phyloP scores from a whole-genome alignment of 2,113 vertebrate genomes.

The Pampusana beccarii region DNA sequence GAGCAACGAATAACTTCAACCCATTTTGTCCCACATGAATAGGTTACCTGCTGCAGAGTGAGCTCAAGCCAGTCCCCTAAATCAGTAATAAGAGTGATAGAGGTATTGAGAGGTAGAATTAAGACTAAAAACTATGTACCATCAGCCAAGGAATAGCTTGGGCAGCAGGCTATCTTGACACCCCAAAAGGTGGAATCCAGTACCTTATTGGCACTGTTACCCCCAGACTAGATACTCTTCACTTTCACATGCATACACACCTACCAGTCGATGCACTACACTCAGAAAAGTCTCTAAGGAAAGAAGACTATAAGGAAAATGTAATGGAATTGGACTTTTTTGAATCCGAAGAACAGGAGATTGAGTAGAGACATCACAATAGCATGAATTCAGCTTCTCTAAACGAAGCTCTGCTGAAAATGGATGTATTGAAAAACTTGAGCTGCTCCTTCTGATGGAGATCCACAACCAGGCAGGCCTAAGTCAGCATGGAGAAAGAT shows the following conservation, averaged over 20 bases:
- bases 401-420: neutral
- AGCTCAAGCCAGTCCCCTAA: neutral
- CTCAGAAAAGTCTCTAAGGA: neutral
- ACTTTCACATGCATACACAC: neutral
- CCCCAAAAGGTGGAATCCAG: neutral
- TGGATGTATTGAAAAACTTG: neutral
- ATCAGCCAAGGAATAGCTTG: neutral
- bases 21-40: conserved; percentile 13
- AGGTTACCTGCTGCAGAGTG: conserved; percentile 13
- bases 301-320: neutral
- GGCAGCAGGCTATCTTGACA: neutral
- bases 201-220: neutral
- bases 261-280: neutral
- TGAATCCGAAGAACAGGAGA: neutral
- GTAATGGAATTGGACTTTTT: neutral
- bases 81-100: neutral
- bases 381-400: neutral
- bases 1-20: neutral
- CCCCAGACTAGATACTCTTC: neutral
- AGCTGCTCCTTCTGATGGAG: neutral
- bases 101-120: neutral
- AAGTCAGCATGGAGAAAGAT: neutral
- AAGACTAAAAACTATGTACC: neutral
- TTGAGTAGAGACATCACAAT: neutral
- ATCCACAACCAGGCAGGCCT: neutral